Evolutionary conservation across 2,797 vertebrate species (phyloP).

Genomic region (Pogoniulus pusillus): DNA sequence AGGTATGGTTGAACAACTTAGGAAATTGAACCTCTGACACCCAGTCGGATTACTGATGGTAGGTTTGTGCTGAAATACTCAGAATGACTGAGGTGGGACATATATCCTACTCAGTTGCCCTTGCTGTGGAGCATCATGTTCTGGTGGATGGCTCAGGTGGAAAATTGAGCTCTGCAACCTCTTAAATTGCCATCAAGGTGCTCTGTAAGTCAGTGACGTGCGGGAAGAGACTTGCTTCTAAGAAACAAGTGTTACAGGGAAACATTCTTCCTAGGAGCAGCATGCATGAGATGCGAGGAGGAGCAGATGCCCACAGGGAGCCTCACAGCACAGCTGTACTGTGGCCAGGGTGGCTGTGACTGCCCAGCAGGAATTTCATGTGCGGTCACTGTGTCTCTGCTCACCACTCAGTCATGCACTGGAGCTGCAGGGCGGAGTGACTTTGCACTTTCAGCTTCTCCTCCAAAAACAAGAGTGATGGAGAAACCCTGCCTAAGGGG

Average conservation of each 20-base stretch:
- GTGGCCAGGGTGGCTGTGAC: not conserved
- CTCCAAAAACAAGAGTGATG: not conserved
- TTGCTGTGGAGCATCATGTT: not conserved
- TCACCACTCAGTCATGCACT: rapidly evolving
- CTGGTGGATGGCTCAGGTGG: not conserved
- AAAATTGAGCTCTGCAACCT: not conserved
- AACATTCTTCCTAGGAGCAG: not conserved
- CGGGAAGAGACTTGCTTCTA: not conserved
- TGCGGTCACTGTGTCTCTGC: not conserved
- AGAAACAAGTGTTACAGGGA: not conserved
- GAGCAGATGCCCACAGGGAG: not conserved
- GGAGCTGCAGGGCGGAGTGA: not conserved
- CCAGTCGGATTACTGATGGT: not conserved
- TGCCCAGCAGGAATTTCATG: not conserved
- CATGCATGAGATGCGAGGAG: rapidly evolving
- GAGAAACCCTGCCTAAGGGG: not conserved
- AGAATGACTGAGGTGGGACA: not conserved
- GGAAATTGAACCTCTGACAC: not conserved
- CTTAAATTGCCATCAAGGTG: not conserved
- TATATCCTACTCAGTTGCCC: rapidly evolving
- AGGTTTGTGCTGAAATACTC: not conserved
- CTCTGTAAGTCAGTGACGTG: not conserved
- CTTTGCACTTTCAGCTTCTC: not conserved
- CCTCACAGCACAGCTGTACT: not conserved
- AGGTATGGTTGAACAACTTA: not conserved